Evolutionary conservation across 2,113 vertebrate genomes (phyloP).

Genomic region (Hydropotes inermis): DNA sequence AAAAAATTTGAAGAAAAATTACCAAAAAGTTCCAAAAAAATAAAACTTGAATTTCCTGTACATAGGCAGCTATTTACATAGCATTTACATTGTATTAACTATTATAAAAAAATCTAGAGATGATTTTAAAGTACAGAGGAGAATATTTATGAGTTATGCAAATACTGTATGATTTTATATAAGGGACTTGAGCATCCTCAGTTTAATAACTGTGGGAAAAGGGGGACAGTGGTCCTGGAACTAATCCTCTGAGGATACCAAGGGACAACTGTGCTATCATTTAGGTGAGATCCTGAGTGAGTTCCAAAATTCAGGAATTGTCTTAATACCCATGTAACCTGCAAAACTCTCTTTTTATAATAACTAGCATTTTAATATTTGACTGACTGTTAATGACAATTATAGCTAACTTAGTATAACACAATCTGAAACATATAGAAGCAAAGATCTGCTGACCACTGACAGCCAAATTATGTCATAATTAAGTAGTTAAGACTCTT

Average conservation of each 20-base stretch:
- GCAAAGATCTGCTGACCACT: neutral
- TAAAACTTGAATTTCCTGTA: neutral
- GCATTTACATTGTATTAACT: neutral
- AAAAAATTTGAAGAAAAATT: neutral
- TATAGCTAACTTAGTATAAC: slow-evolving; percentile 6
- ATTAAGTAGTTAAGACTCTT: neutral
- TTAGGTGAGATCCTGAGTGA: neutral
- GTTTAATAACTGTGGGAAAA: neutral
- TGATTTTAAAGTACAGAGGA: neutral
- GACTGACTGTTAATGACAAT: neutral
- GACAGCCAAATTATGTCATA: neutral
- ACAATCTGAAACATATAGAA: neutral
- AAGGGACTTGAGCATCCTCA: neutral
- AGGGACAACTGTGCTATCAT: neutral
- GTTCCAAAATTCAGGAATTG: neutral
- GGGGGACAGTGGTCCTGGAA: neutral
- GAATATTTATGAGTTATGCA: neutral
- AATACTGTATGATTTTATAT: neutral
- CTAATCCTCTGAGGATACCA: neutral
- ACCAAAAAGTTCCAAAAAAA: neutral
- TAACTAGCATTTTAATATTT: neutral
- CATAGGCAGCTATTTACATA: neutral
- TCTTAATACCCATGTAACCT: neutral
- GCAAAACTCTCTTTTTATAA: neutral
- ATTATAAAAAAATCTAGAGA: neutral